A percentile compares a stretch with the other conserved stretches of the same genome.
Evolutionary conservation across 2,888 invertebrate genomes (phyloP).

Genomic region (Phyto melanocephala): DNA sequence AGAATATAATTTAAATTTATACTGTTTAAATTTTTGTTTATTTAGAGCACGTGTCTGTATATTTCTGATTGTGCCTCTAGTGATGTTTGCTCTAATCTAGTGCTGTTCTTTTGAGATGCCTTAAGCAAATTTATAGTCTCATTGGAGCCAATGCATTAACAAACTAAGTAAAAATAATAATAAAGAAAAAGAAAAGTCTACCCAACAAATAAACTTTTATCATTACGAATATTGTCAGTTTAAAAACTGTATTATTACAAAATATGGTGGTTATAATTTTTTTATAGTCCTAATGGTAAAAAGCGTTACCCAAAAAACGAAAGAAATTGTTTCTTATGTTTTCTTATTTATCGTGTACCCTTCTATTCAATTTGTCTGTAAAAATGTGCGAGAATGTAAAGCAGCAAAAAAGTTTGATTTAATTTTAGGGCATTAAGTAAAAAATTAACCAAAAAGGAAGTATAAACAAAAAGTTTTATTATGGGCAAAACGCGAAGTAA

Average conservation of each 20-base stretch:
- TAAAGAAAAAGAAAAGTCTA: neutral
- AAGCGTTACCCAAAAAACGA: no score
- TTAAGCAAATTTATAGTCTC: neutral
- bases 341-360: neutral
- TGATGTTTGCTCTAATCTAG: neutral
- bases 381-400: neutral
- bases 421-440: constrained; percentile 5
- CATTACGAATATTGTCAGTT: constrained; percentile 3
- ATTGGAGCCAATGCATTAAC: neutral
- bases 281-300: no score
- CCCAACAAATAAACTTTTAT: constrained; percentile 1
- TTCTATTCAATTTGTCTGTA: neutral
- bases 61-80: neutral
- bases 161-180: neutral
- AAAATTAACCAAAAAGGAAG: neutral
- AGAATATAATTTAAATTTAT: neutral
- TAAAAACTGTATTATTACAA: neutral
- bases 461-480: neutral
- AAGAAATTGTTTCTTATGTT: no score
- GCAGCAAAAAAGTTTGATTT: neutral
- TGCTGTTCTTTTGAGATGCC: neutral
- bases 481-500: neutral
- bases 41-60: neutral
- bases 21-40: neutral
- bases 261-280: neutral